Evolutionary conservation across 2,113 vertebrate species (phyloP).

Genomic region (Leptobrachium ailaonicum): DNA sequence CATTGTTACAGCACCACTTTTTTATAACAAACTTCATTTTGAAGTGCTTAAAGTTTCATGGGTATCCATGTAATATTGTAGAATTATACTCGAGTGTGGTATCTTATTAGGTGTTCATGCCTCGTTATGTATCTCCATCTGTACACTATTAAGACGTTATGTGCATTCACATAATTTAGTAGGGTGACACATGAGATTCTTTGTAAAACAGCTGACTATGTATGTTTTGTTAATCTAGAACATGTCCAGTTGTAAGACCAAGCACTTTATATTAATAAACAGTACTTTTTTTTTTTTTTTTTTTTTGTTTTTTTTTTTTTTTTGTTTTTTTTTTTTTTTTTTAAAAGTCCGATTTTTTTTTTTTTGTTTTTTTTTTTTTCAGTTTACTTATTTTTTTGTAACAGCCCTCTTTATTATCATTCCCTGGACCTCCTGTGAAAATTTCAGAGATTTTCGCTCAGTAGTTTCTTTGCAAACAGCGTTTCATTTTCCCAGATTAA

Average conservation of each 20-base stretch:
- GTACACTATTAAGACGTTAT: background rate
- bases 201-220: too few relatives aligned
- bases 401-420: too few relatives aligned
- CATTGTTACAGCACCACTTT: conserved; percentile 56
- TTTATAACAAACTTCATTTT: conserved; percentile 91
- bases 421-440: too few relatives aligned
- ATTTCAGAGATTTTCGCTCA: too few relatives aligned
- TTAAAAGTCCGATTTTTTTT: too few relatives aligned
- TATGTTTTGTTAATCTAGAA: background rate
- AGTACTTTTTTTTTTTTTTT: too few relatives aligned
- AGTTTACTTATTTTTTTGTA: too few relatives aligned
- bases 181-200: background rate
- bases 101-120: background rate
- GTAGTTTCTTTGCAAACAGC: too few relatives aligned
- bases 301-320: too few relatives aligned
- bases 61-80: conserved; percentile 72
- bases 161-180: background rate
- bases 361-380: too few relatives aligned
- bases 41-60: conserved; percentile 90
- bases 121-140: background rate
- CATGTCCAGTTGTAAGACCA: background rate
- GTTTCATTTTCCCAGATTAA: too few relatives aligned
- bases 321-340: too few relatives aligned
- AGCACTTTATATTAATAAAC: conserved; percentile 25
- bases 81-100: conserved; percentile 52